Percentiles rank a stretch among this genome's conserved stretches.
These are phyloP conservation scores for Lagocephalus sceleratus DNA, from an alignment of 2,797 vertebrate species.

Conservation along the genomic window DNA sequence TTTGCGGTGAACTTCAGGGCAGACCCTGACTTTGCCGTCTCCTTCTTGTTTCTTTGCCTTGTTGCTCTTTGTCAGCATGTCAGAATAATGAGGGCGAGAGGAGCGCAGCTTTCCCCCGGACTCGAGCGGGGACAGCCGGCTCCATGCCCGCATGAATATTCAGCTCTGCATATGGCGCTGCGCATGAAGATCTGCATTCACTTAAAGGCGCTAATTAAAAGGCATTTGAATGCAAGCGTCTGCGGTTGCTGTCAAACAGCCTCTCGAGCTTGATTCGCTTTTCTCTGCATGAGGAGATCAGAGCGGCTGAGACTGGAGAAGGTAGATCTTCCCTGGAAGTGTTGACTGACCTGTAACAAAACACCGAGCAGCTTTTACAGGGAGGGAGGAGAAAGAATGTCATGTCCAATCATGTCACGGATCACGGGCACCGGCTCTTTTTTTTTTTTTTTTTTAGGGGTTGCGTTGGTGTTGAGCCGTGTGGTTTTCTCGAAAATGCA, in stretches of 20 bases:
- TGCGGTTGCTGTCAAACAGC: conserved; percentile 63
- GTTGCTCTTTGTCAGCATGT: conserved; percentile 66
- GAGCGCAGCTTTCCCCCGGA: conserved; percentile 41
- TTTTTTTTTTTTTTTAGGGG: too few relatives aligned
- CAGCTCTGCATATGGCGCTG: conserved; percentile 68
- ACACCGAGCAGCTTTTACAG: conserved; percentile 37
- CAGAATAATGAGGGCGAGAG: conserved; percentile 73
- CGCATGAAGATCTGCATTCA: conserved; percentile 60
- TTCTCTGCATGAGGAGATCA: conserved; percentile 2
- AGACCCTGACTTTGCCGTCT: conserved; percentile 66
- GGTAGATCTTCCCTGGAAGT: conserved; percentile 28
- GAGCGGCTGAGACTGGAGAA: conserved; percentile 12
- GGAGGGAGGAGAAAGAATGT: conserved; percentile 29
- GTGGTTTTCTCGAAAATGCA: too few relatives aligned
- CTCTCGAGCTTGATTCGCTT: conserved; percentile 40
- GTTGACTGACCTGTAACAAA: conserved; percentile 42
- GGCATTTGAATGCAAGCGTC: conserved; percentile 54
- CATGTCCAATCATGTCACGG: conserved; percentile 37
- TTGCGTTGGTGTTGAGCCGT: not conserved
- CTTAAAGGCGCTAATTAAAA: conserved; percentile 71
- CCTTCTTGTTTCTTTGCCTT: conserved; percentile 57
- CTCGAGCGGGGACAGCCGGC: conserved; percentile 42
- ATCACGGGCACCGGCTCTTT: conserved; percentile 27
- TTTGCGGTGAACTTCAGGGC: conserved; percentile 50
- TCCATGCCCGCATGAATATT: conserved; percentile 73